These are phyloP conservation scores for Aleiodes leptofemur DNA, from an alignment of 2,888 invertebrate genomes.

Conservation along the genomic window DNA sequence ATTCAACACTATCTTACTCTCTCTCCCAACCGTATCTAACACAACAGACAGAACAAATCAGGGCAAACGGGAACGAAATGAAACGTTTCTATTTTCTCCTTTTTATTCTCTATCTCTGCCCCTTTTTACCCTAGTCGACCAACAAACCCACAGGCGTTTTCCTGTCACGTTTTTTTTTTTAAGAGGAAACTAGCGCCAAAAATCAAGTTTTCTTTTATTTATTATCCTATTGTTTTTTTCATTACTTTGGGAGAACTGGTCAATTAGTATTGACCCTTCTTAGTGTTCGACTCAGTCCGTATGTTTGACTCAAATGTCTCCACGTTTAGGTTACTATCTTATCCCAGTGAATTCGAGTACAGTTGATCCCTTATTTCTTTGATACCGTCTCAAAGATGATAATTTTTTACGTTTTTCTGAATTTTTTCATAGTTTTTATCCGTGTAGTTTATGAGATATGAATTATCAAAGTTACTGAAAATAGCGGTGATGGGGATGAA, in stretches of 20 bases:
- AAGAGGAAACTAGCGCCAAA: neutral
- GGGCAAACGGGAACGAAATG: conserved; percentile 61
- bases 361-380: no score
- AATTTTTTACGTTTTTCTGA: no score
- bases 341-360: no score
- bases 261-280: neutral
- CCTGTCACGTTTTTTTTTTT: conserved; percentile 66
- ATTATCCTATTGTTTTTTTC: conserved; percentile 17
- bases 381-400: no score
- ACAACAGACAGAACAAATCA: conserved; percentile 61
- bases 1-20: conserved; percentile 39
- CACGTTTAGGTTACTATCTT: neutral
- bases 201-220: neutral
- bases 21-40: conserved; percentile 32
- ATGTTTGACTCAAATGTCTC: neutral
- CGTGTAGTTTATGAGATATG: no score
- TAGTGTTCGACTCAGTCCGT: neutral
- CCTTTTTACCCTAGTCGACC: conserved; percentile 38
- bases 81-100: conserved; percentile 49
- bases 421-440: no score
- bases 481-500: no score
- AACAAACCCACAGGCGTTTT: conserved; percentile 63
- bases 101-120: conserved; percentile 26
- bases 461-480: no score
- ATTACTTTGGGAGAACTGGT: neutral